Base-by-base conservation (phyloP, 2,888 invertebrate genomes). In the Biston betularia region DNA sequence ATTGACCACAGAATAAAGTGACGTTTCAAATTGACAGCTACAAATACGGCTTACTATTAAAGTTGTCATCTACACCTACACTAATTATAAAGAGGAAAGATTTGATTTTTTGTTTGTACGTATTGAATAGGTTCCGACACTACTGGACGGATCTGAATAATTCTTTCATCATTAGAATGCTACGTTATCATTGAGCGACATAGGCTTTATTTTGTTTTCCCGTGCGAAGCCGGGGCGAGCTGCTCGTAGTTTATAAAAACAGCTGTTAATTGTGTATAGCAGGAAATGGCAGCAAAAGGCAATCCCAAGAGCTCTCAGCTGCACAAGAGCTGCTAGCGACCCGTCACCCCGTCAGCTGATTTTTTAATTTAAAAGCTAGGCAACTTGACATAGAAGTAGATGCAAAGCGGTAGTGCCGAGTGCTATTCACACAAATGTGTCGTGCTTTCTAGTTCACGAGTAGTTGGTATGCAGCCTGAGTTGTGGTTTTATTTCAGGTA, bases 341-440 rank as follows among this genome's bases (percentile, higher is more conserved):
- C 63, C 68, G 65, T 69, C 71, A 64, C 63, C 60, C 63, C 68
- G 65, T 69, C 71, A 64, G 63, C 60, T 70, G 66, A 65, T 69
- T 72, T 68, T 70, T 71, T 65, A 70, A 73, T 71, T 70, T 69
- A 64, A 71, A 70, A 63, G 63, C 63, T 64, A 54, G 61, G 65
- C 55, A 63, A 62, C 59, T 61, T 61, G 48, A 53, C 55, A 59
- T 56, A 61, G 63, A 50, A 52, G 55, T 45, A 44, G 14, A 61
- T 49, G 52, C 53, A 68, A 64, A 64, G 61, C 57, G 48, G 60
- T 55, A 40, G 44, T 45, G 67, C 63, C 15, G 60, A 64, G 68
- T 68, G 59, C 55, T 62, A 62, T 66, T 67, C 63, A 63, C 55
- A 67, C 59, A 59, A 67, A 63, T 66, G 63, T 58, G 62, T 63